phyloP scores from a whole-genome alignment of 2,888 invertebrate genomes.

The Macrophya annulata region DNA sequence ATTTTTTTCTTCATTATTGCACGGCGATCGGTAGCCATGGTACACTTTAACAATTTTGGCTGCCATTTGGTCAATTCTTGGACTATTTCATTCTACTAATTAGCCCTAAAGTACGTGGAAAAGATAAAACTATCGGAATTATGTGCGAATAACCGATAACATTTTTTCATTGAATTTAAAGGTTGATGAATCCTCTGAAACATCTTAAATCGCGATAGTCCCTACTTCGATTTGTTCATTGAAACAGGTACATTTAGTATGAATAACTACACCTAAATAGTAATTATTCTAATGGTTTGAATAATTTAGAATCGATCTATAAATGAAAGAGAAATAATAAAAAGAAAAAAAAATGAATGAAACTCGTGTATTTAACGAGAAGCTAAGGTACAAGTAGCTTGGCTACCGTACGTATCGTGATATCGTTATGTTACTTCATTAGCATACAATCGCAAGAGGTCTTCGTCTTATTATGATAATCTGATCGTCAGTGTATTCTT shows the following conservation, averaged over 20 bases:
- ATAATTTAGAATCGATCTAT: neutral
- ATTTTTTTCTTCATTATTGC: no score
- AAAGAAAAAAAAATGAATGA: neutral
- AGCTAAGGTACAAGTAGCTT: conserved; percentile 25
- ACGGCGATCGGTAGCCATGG: no score
- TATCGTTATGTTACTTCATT: conserved; percentile 40
- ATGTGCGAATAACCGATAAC: no score
- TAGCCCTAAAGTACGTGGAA: no score
- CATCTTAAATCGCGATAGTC: neutral
- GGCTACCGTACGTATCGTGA: conserved; percentile 21
- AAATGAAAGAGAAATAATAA: no score
- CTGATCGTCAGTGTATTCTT: conserved; percentile 39
- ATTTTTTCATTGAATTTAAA: no score
- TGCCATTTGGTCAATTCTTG: no score
- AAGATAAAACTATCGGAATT: no score
- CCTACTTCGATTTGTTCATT: neutral
- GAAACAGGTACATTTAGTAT: neutral
- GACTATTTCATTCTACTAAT: no score
- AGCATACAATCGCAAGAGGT: conserved; percentile 36
- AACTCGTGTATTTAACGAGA: neutral
- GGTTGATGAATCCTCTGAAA: neutral
- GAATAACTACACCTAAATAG: neutral
- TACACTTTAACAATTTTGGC: no score
- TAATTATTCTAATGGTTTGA: neutral
- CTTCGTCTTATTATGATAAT: conserved; percentile 47